Conservation (phyloP, 1,140 invertebrate genomes). For the Scaptomyza pallida region DNA sequence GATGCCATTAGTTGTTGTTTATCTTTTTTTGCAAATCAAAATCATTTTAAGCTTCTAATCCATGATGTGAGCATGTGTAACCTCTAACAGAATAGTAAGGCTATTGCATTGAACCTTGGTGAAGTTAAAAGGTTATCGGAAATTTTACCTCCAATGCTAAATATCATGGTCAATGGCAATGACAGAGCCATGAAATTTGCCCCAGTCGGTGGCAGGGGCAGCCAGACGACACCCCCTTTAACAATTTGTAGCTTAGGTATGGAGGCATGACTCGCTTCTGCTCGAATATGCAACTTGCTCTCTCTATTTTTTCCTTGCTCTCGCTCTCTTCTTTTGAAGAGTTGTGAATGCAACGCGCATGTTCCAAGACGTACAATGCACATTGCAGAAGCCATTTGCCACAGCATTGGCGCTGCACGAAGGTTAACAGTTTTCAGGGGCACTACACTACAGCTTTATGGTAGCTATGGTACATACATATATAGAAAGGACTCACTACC, state of each 20-base stretch:
- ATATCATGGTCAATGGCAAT: conserved; percentile 73
- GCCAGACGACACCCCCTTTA: conserved; percentile 66
- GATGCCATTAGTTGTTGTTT: conserved; percentile 17
- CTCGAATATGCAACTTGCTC: conserved; percentile 20
- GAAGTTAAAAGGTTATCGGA: conserved; percentile 22
- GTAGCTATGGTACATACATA: conserved; percentile 3
- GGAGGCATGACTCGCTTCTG: conserved; percentile 8
- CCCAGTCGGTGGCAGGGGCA: conserved; percentile 54
- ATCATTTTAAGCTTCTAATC: not conserved
- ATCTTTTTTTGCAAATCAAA: not conserved
- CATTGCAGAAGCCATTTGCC: conserved; percentile 46
- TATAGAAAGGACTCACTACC: conserved; percentile 45
- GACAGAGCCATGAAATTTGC: conserved; percentile 59
- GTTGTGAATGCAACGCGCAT: conserved; percentile 62
- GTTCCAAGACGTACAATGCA: conserved; percentile 53
- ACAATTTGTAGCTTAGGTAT: conserved; percentile 7
- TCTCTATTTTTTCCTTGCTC: not conserved
- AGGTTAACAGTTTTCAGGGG: conserved; percentile 80
- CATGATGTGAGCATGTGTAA: conserved; percentile 14
- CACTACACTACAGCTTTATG: conserved; percentile 52
- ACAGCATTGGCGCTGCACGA: conserved; percentile 70
- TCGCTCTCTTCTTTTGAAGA: not conserved
- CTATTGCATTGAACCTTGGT: conserved; percentile 28
- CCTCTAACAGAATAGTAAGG: conserved; percentile 17
- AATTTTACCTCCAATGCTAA: conserved; percentile 42